These are phyloP conservation scores for Semotilus atromaculatus DNA, from an alignment of 2,797 vertebrate species.

Conservation along the genomic window DNA sequence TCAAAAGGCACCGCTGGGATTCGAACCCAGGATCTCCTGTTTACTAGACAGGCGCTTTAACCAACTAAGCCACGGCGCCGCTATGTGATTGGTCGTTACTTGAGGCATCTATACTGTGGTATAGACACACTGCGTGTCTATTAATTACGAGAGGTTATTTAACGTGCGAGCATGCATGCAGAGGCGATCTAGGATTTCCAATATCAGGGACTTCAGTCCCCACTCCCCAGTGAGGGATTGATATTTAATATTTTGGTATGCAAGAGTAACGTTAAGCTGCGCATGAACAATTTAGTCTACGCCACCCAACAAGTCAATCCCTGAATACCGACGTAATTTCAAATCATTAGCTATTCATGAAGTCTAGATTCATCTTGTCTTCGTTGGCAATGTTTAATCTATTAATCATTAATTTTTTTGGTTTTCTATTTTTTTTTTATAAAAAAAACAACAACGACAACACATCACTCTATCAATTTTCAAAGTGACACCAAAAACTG, in stretches of 20 bases:
- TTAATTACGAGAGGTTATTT: neutral
- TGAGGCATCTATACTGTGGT: neutral
- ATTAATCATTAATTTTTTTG: too few relatives aligned
- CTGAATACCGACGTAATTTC: neutral
- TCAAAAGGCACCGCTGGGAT: conserved; percentile 66
- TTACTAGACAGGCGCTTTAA: conserved; percentile 68
- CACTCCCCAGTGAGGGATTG: neutral
- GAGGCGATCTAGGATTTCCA: neutral
- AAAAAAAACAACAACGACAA: too few relatives aligned
- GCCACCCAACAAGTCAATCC: neutral
- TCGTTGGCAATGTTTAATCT: neutral
- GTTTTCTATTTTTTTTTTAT: too few relatives aligned
- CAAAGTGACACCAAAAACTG: too few relatives aligned
- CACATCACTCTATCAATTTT: too few relatives aligned
- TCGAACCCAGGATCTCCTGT: conserved; percentile 67
- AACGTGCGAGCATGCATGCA: neutral
- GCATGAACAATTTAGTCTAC: neutral
- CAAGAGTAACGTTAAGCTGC: too few relatives aligned
- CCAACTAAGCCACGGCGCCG: conserved; percentile 66
- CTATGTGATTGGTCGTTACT: neutral
- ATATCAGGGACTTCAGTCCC: neutral
- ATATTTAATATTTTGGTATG: neutral
- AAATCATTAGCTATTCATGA: neutral
- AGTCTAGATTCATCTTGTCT: neutral
- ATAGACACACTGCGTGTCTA: neutral